A percentile compares a stretch with the other conserved stretches of the same genome.
Evolutionary conservation across 1,140 invertebrate genomes (phyloP).

Genomic region (Phymastichus coffea): DNA sequence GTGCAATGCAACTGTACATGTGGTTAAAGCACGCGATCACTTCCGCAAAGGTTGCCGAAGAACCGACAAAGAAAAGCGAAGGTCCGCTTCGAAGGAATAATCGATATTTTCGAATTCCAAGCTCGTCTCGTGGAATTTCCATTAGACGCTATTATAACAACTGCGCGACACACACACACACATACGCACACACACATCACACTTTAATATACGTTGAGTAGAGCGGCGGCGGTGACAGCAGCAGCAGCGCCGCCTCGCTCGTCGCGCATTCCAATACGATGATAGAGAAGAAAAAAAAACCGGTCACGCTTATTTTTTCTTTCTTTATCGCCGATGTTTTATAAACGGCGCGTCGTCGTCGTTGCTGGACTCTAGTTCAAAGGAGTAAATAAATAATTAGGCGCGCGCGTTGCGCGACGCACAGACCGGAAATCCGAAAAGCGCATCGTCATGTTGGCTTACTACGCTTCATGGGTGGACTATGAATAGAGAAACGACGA

Average conservation of each 20-base stretch:
- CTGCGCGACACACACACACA: too few relatives aligned
- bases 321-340: not conserved
- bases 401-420: too few relatives aligned
- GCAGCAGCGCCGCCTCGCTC: not conserved
- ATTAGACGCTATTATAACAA: too few relatives aligned
- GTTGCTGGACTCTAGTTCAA: too few relatives aligned
- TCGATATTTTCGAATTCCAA: conserved; percentile 23
- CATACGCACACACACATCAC: too few relatives aligned
- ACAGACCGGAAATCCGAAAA: not conserved
- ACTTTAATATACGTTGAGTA: conserved; percentile 4
- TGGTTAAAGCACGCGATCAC: too few relatives aligned
- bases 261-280: conserved; percentile 22
- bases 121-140: conserved; percentile 17
- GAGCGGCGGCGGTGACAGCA: not conserved
- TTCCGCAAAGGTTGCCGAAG: too few relatives aligned
- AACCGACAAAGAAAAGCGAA: too few relatives aligned
- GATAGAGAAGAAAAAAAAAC: not conserved
- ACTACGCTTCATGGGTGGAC: too few relatives aligned
- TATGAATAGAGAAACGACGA: too few relatives aligned
- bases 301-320: not conserved
- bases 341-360: not conserved
- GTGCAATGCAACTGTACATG: too few relatives aligned
- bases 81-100: not conserved
- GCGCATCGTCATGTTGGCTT: not conserved
- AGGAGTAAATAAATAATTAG: too few relatives aligned